Percentiles rank a stretch among this genome's conserved stretches.
Evolutionary conservation across 2,797 vertebrate genomes (phyloP).

Genomic region (Sardinella longiceps): DNA sequence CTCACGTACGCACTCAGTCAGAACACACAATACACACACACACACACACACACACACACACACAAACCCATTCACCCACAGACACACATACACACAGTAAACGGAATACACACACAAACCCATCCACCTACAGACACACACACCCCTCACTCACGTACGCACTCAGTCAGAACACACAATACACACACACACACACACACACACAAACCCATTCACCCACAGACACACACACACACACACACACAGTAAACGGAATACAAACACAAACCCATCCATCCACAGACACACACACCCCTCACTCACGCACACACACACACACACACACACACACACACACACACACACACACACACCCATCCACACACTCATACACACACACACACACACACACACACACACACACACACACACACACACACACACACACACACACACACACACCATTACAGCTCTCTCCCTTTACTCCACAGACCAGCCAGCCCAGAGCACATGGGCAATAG

Average conservation of each 20-base stretch:
- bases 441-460: constrained; percentile 2
- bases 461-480: constrained; percentile 42
- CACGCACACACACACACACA: neutral
- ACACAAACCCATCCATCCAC: neutral
- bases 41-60: neutral
- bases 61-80: neutral
- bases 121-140: neutral
- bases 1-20: no score
- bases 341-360: neutral
- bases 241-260: no score
- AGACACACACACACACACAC: neutral
- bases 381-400: neutral
- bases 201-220: neutral
- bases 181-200: neutral
- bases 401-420: constrained; percentile 53
- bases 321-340: neutral
- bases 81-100: neutral
- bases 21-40: neutral
- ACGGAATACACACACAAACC: neutral
- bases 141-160: neutral
- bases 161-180: neutral
- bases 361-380: neutral
- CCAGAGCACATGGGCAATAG: constrained; percentile 31
- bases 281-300: neutral
- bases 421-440: neutral